These are phyloP conservation scores for Latrodectus elegans DNA, from an alignment of 2,888 invertebrate species.

Conservation along the genomic window DNA sequence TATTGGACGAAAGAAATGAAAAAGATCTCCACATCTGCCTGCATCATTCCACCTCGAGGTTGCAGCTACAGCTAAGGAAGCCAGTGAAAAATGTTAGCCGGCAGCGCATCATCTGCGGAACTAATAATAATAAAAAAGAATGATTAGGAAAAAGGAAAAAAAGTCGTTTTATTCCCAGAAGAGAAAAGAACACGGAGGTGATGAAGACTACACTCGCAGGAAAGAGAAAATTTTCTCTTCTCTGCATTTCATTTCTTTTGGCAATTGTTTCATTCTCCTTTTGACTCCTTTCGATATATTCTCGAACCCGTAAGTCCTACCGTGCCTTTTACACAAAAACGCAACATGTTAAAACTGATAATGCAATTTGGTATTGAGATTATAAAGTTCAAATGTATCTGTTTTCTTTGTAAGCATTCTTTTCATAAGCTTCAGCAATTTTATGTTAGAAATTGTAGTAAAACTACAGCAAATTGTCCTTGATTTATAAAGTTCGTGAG, in stretches of 20 bases:
- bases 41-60: not conserved
- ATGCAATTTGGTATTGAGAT: too few species aligned
- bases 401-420: too few species aligned
- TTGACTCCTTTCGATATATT: too few species aligned
- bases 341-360: too few species aligned
- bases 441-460: too few species aligned
- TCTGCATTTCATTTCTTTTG: not conserved
- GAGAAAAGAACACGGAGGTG: slow-evolving; percentile 1
- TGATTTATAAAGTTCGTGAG: too few species aligned
- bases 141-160: not conserved
- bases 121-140: not conserved
- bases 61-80: not conserved
- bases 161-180: not conserved
- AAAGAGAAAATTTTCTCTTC: not conserved
- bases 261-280: not conserved
- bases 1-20: not conserved
- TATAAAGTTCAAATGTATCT: too few species aligned
- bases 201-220: not conserved
- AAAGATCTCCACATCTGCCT: not conserved
- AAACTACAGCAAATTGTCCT: too few species aligned
- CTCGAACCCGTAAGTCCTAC: too few species aligned
- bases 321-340: too few species aligned
- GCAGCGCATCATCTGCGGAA: not conserved
- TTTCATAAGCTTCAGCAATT: too few species aligned
- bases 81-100: slow-evolving; percentile 1